phyloP scores from a whole-genome alignment of 2,113 vertebrate species.

The Theristicus caerulescens region DNA sequence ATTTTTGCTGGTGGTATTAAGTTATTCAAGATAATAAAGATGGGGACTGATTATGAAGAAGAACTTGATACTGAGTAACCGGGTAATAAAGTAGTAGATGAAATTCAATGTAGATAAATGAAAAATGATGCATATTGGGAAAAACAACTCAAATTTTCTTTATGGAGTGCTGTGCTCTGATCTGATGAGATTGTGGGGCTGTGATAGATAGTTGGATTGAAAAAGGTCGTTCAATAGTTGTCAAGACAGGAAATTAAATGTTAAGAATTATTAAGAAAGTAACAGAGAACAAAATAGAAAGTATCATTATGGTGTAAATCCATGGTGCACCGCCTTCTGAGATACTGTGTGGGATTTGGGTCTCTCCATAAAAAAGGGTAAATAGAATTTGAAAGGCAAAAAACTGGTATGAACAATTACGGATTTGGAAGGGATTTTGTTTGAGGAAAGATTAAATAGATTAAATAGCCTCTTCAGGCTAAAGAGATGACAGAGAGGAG shows the following conservation, averaged over 20 bases:
- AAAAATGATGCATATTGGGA: not conserved
- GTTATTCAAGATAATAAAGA: not conserved
- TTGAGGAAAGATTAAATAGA: not conserved
- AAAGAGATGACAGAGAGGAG: not conserved
- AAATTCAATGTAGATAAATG: not conserved
- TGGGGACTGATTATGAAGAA: not conserved
- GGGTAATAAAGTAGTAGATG: not conserved
- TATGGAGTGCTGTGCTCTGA: not conserved
- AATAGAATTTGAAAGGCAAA: not conserved
- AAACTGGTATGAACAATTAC: not conserved
- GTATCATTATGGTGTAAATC: not conserved
- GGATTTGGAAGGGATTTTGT: not conserved
- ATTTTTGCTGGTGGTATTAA: not conserved
- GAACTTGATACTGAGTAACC: not conserved
- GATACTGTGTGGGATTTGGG: not conserved
- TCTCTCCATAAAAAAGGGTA: not conserved
- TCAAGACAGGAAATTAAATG: not conserved
- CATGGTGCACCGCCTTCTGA: not conserved
- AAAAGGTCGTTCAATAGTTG: not conserved
- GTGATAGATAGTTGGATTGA: not conserved
- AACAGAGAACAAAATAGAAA: not conserved
- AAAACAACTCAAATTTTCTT: not conserved
- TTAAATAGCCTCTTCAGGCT: not conserved
- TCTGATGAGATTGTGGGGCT: not conserved
- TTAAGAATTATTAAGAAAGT: not conserved